phyloP scores from a whole-genome alignment of 35 echinoderm and acorn worm species.

The Strongylocentrotus purpuratus region DNA sequence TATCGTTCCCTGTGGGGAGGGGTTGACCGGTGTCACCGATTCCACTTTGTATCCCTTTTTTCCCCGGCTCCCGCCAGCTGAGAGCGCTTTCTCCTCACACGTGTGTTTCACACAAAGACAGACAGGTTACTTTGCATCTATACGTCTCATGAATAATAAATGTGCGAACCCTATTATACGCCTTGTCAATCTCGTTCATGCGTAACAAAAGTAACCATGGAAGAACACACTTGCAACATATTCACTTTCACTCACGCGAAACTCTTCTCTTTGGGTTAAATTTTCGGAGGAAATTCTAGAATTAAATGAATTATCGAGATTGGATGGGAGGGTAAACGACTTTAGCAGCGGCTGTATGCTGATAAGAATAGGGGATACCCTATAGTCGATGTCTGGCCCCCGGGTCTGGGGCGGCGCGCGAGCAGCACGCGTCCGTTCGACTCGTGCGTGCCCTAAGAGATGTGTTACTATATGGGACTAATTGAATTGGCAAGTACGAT shows the following conservation, averaged over 20 bases:
- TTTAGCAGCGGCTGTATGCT: not conserved
- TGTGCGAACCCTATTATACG: not conserved
- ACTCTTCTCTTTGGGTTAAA: not conserved
- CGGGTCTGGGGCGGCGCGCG: not conserved
- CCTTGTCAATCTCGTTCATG: constrained; percentile 10
- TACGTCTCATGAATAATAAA: not conserved
- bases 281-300: not conserved
- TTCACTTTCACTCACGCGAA: not conserved
- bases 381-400: not conserved
- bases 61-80: not conserved
- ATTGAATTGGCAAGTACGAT: constrained; percentile 43
- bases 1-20: not conserved
- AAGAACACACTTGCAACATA: constrained; percentile 17
- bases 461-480: constrained; percentile 39
- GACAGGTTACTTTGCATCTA: not conserved
- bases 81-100: not conserved
- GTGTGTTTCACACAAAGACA: constrained; percentile 1
- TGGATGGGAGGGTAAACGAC: not conserved
- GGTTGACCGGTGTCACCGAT: not conserved
- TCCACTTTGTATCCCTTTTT: not conserved
- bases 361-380: not conserved
- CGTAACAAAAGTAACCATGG: not conserved
- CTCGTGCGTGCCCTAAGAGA: constrained; percentile 31
- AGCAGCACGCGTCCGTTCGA: constrained; percentile 25
- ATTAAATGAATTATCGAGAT: constrained; percentile 31